These are phyloP conservation scores for Platysteira castanea DNA, from an alignment of 2,113 vertebrate species.

Conservation along the genomic window DNA sequence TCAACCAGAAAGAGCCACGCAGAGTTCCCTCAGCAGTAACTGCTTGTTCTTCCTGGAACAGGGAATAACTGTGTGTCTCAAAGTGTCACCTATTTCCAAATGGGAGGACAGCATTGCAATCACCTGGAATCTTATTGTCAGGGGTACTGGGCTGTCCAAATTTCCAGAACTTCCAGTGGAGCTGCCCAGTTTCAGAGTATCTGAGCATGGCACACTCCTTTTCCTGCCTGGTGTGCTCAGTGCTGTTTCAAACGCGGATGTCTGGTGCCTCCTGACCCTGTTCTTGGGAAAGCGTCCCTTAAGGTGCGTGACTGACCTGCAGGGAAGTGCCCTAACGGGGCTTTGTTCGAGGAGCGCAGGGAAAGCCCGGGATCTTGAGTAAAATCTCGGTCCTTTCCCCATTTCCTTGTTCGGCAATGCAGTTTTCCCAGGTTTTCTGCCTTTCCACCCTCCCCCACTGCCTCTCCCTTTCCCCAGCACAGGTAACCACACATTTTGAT, in stretches of 20 bases:
- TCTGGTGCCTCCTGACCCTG: neutral
- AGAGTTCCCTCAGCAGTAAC: neutral
- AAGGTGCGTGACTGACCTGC: neutral
- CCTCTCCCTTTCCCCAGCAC: neutral
- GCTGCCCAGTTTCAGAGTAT: too few species aligned
- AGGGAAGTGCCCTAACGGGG: neutral
- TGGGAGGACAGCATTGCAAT: neutral
- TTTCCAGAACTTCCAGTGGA: neutral
- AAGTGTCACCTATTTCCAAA: neutral
- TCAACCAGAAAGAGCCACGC: neutral
- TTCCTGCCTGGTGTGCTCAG: neutral
- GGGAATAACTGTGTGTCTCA: neutral
- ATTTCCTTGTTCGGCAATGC: neutral
- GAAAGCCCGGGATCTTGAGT: neutral
- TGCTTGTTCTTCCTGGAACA: neutral
- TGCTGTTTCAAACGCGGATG: neutral
- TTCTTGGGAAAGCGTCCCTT: neutral
- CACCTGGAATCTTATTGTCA: neutral
- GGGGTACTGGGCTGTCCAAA: neutral
- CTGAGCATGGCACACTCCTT: rapidly evolving
- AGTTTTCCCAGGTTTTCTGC: neutral
- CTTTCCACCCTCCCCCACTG: neutral
- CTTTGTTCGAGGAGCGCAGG: neutral
- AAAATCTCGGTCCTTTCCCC: neutral
- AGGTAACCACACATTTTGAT: constrained; percentile 44